Evolutionary conservation across 1,140 invertebrate genomes (phyloP), one percentile per base, ranked within the genome.

Genomic region (Caenorhabditis inopinata): DNA sequence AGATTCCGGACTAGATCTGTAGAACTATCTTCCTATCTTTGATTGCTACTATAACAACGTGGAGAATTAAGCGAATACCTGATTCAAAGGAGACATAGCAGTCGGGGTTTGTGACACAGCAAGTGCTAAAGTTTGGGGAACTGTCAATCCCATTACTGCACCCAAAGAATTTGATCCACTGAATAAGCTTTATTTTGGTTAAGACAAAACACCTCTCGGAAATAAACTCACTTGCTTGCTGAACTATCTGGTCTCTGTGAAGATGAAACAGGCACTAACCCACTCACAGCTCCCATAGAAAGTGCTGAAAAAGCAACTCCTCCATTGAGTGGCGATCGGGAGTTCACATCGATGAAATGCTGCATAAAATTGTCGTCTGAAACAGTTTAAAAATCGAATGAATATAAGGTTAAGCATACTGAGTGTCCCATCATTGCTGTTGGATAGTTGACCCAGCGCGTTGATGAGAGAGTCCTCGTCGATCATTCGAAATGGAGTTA

Each of bases 201-300:
- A n/a, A 42, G 38, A 42, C 38, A 42, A 42, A 14, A 42, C 38
- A 42, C 14, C 35, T 46, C n/a, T 9, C 38, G 14, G 38, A 42
- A 42, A 42, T 7, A 42, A 68, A 74, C 68, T 49, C 21, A 79
- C 78, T 79, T 79, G 62, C 38, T 79, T 9, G 62, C 46, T 21
- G 58, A 58, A 45, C 38, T 74, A 21, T 74, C 68, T n/a, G 46
- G 46, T 11, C n/a, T 5, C 6, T 42, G 12, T 25, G 23, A 21
- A 2, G 23, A 53, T 11, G 18, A 7, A 25, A 3, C 23, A 18
- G 1, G 6, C 1, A 25, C 58, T 68, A 12, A 12, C 38, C 25
- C 25, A 18, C 16, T 68, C 0, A 21, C n/a, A 42, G 38, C 38
- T 42, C 32, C 32, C 5, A 23, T n/a, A 47, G 18, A 14, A 35